phyloP scores from a whole-genome alignment of 1,140 invertebrate genomes.

The Oreohelix idahoensis region DNA sequence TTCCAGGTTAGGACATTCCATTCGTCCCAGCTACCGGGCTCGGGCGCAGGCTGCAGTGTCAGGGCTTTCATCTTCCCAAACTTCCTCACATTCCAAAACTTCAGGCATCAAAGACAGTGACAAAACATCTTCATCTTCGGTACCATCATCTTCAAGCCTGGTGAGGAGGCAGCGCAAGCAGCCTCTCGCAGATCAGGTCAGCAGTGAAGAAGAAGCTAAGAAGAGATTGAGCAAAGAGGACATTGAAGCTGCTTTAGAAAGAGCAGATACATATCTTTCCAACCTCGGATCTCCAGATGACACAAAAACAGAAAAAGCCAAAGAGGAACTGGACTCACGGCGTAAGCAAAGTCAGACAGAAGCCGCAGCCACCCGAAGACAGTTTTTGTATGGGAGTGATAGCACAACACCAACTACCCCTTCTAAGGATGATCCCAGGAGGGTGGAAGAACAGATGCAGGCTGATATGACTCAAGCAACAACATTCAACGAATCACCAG shows the following conservation, averaged over 20 bases:
- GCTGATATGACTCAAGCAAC: background rate
- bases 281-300: constrained; percentile 24
- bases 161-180: constrained; percentile 34
- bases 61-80: constrained; percentile 38
- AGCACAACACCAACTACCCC: background rate
- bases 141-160: background rate
- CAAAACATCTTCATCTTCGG: constrained; percentile 2
- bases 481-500: background rate
- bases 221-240: constrained; percentile 61
- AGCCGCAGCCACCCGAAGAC: background rate
- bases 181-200: background rate
- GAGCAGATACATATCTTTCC: constrained; percentile 61
- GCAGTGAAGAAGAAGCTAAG: background rate
- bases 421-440: background rate
- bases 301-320: background rate
- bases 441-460: background rate
- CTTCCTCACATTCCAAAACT: constrained; percentile 38
- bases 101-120: background rate
- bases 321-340: background rate
- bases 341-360: background rate
- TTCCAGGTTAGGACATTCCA: constrained; percentile 45
- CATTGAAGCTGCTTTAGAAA: constrained; percentile 60
- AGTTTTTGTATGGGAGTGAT: constrained; percentile 29
- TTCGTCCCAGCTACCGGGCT: background rate
- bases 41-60: constrained; percentile 1